These are phyloP conservation scores for Riparia riparia DNA, from an alignment of 2,113 vertebrate genomes.

Conservation along the genomic window DNA sequence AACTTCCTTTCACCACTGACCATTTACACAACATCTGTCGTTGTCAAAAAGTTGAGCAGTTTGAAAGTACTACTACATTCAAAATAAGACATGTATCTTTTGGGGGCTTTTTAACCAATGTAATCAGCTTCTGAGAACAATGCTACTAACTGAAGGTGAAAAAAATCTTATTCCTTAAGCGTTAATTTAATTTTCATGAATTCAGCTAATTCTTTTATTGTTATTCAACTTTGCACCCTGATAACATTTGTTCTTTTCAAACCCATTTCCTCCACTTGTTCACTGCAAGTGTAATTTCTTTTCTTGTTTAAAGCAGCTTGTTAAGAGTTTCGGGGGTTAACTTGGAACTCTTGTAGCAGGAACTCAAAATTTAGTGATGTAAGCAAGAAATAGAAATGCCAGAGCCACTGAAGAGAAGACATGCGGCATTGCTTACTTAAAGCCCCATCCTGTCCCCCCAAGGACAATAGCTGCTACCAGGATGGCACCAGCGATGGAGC, in stretches of 20 bases:
- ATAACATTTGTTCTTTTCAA: neutral
- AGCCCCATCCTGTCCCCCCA: conserved; percentile 99
- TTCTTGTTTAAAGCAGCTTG: neutral
- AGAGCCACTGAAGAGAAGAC: conserved; percentile 90
- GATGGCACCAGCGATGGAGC: conserved; percentile 99
- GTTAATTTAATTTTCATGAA: neutral
- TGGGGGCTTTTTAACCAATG: neutral
- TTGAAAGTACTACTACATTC: neutral
- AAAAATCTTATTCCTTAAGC: neutral
- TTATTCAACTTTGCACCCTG: conserved; percentile 66
- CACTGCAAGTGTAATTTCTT: neutral
- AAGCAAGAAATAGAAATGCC: conserved; percentile 91
- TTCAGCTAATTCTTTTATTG: neutral
- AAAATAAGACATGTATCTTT: neutral
- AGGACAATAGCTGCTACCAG: conserved; percentile 99
- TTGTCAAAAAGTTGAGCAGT: neutral
- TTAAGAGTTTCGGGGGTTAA: neutral
- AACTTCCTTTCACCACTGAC: neutral
- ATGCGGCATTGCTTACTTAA: conserved; percentile 99
- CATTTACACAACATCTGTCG: neutral
- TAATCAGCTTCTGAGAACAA: neutral
- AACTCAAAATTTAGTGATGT: conserved; percentile 92
- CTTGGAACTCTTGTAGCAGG: conserved; percentile 86
- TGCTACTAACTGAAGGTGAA: neutral
- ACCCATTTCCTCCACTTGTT: neutral